These are phyloP conservation scores for Acyrthosiphon pisum DNA, from an alignment of 1,140 invertebrate genomes.

Conservation along the genomic window DNA sequence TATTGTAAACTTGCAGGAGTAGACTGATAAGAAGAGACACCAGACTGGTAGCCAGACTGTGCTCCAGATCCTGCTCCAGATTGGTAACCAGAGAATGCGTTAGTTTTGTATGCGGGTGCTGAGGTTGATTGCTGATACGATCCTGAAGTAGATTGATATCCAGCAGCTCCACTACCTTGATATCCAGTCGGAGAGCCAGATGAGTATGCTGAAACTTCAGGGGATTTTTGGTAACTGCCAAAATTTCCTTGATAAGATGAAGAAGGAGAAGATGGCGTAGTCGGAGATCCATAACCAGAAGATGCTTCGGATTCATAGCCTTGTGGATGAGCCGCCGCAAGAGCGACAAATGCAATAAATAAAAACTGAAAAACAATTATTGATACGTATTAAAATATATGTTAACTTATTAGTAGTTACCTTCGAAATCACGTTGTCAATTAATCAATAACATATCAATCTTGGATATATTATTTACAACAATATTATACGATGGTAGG, in stretches of 20 bases:
- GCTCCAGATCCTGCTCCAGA: not conserved
- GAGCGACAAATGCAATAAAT: constrained; percentile 48
- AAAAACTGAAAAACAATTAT: constrained; percentile 44
- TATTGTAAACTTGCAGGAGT: constrained; percentile 13
- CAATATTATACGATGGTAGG: not conserved
- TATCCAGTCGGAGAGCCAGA: not conserved
- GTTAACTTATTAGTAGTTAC: not conserved
- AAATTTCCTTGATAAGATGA: constrained; percentile 23
- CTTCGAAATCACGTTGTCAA: constrained; percentile 1
- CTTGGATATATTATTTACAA: not conserved
- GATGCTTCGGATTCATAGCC: constrained; percentile 38
- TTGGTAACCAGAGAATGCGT: constrained; percentile 36
- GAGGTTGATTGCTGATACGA: constrained; percentile 51
- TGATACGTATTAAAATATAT: not conserved
- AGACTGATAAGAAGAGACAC: not conserved
- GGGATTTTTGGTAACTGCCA: not conserved
- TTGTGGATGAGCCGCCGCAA: constrained; percentile 34
- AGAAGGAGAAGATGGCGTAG: constrained; percentile 40
- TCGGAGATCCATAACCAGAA: constrained; percentile 44
- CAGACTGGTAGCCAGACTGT: constrained; percentile 20
- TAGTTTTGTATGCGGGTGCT: constrained; percentile 59
- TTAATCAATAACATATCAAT: constrained; percentile 37
- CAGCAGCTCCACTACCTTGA: constrained; percentile 7
- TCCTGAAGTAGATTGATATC: constrained; percentile 1
- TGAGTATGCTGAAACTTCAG: constrained; percentile 20